Base-by-base conservation (phyloP, 2,113 vertebrate species). In the Zingel zingel region DNA sequence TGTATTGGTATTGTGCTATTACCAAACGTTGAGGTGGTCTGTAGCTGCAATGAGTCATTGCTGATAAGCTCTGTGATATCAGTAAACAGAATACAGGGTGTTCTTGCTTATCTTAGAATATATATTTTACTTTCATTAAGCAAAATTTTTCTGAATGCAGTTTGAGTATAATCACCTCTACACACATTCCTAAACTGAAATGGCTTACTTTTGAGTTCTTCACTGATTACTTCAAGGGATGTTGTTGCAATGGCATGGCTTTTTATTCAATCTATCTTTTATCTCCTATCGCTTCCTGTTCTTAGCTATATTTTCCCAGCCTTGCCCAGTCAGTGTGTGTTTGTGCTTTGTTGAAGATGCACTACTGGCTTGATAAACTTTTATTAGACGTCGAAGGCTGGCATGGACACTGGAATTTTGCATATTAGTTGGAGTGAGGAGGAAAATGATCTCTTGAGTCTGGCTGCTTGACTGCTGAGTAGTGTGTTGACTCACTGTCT, bases 1-100 rank as follows among this genome's bases (percentile, higher is more conserved):
- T 39, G 33, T 36, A 56, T 23, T 33, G 2, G 5, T 30, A 4
- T 62, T 23, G 8, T 82, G 45, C 23, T 27, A 0, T 54, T 75
- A 39, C 57, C 50, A 50, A 53, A 70, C 53, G 5, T 23, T 0
- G n/a, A 53, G 70, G 78, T 61, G 68, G 76, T 74, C 69, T 54
- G 65, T 16, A 11, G 71, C 70, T 64, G 59, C 36, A 48, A 1
- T 1, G 11, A 77, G 70, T 68, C 39, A 62, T 19, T 25, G 12
- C 56, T 72, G 86, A 81, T 88, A 88, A 81, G 63, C 47, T 64
- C 12, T 54, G 33, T 68, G n/a, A 57, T 84, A 83, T 83, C 77
- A 65, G 54, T 11, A 51, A 58, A 77, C 51, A 51, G 45, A 59
- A 83, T 71, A 86, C 74, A 51, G 4, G 0, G 39, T 53, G 85